Percentiles rank a stretch among this genome's conserved stretches.
These are phyloP conservation scores for Archivesica marissinica DNA, from an alignment of 1,140 invertebrate genomes.

Conservation along the genomic window DNA sequence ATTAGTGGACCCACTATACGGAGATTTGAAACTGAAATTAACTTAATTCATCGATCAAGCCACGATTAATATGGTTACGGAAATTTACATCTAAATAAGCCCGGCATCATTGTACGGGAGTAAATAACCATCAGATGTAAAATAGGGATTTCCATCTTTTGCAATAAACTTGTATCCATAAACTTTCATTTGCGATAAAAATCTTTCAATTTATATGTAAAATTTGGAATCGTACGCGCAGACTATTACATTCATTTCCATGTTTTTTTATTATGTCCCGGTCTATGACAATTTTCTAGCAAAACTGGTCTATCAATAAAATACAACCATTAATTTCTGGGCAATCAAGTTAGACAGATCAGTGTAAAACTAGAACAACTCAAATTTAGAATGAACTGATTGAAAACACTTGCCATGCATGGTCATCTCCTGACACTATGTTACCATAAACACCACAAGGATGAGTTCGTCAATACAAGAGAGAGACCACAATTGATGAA, in stretches of 20 bases:
- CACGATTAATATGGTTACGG: constrained; percentile 36
- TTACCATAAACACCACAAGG: too few species aligned
- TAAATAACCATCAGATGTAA: constrained; percentile 39
- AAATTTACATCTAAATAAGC: constrained; percentile 57
- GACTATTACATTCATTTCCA: constrained; percentile 26
- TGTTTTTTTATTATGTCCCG: constrained; percentile 19
- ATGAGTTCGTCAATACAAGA: too few species aligned
- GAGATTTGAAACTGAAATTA: constrained; percentile 53
- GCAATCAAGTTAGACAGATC: background rate
- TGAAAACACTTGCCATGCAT: too few species aligned
- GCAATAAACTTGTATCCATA: constrained; percentile 46
- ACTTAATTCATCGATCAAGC: constrained; percentile 46
- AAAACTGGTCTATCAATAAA: constrained; percentile 25
- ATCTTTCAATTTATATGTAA: constrained; percentile 64
- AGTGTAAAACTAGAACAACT: too few species aligned
- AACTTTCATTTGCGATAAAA: constrained; percentile 56
- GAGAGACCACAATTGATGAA: too few species aligned
- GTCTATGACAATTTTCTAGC: constrained; percentile 32
- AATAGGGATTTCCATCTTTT: constrained; percentile 16
- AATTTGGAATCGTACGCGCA: constrained; percentile 10
- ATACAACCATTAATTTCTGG: background rate
- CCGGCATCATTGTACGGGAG: constrained; percentile 17
- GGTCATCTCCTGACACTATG: too few species aligned
- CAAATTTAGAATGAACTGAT: too few species aligned
- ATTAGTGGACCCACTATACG: constrained; percentile 26